Percentiles rank a stretch among this genome's conserved stretches.
Evolutionary conservation across 2,888 invertebrate species (phyloP).

Genomic region (Lasioglossum marginatum): DNA sequence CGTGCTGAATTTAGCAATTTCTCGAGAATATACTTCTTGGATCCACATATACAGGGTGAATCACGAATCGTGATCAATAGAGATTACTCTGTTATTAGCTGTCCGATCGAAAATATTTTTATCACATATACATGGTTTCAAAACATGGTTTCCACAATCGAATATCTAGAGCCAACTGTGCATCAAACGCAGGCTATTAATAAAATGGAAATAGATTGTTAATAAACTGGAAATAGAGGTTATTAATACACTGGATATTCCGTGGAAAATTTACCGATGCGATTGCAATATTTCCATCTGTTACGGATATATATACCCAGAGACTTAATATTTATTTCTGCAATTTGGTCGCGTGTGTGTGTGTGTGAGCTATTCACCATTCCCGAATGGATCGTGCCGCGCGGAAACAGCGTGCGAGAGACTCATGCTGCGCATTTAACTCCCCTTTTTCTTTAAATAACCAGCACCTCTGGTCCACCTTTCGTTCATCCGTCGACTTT

Average conservation of each 20-base stretch:
- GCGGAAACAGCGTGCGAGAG: conserved; percentile 43
- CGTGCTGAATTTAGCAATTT: background rate
- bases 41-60: too few relatives aligned
- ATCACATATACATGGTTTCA: too few relatives aligned
- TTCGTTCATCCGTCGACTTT: conserved; percentile 57
- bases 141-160: too few relatives aligned
- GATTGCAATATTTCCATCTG: background rate
- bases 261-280: conserved; percentile 1
- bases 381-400: conserved; percentile 33
- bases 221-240: too few relatives aligned
- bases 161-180: background rate
- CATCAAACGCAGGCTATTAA: background rate
- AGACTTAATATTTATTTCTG: conserved; percentile 68
- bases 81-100: too few relatives aligned
- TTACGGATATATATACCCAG: background rate
- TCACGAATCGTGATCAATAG: too few relatives aligned
- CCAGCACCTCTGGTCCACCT: conserved; percentile 62
- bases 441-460: conserved; percentile 61
- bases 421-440: conserved; percentile 54
- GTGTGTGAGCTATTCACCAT: conserved; percentile 61
- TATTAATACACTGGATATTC: too few relatives aligned
- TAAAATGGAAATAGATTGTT: too few relatives aligned
- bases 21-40: too few relatives aligned
- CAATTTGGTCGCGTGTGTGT: conserved; percentile 60
- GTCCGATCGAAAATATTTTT: too few relatives aligned